Evolutionary conservation across 1,140 invertebrate species (phyloP).

Genomic region (Globodera rostochiensis): DNA sequence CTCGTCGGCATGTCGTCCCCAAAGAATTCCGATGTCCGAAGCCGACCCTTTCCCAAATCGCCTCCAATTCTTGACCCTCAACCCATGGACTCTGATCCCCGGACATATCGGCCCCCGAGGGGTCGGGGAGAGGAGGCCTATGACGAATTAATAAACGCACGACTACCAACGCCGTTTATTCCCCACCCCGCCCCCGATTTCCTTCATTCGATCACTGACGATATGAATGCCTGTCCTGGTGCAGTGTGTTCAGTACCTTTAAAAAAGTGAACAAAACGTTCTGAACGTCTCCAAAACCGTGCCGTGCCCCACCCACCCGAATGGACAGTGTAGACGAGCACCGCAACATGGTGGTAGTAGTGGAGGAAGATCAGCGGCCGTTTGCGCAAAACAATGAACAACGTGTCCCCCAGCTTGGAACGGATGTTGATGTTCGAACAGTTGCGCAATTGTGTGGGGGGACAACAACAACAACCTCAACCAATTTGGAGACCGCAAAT

Average conservation of each 20-base stretch:
- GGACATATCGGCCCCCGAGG: no score
- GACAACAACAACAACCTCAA: slow-evolving; percentile 47
- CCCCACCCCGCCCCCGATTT: neutral
- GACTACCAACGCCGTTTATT: no score
- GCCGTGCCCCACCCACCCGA: slow-evolving; percentile 74
- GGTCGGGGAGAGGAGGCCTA: no score
- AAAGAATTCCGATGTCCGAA: no score
- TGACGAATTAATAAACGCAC: no score
- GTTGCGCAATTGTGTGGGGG: no score
- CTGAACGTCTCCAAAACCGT: slow-evolving; percentile 16
- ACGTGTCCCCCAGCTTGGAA: slow-evolving; percentile 55
- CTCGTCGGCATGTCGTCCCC: no score
- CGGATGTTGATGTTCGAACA: neutral
- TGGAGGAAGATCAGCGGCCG: slow-evolving; percentile 63
- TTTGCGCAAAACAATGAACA: slow-evolving; percentile 65
- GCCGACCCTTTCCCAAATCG: no score
- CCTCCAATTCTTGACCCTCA: no score
- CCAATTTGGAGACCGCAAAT: slow-evolving; percentile 64
- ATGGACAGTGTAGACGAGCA: slow-evolving; percentile 92
- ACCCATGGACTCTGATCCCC: no score
- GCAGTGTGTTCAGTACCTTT: slow-evolving; percentile 81
- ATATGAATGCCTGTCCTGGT: slow-evolving; percentile 90
- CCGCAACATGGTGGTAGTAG: slow-evolving; percentile 73
- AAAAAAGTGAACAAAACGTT: slow-evolving; percentile 25
- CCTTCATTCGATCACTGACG: neutral